Evolutionary conservation across 2,797 vertebrate species (phyloP).

Genomic region (Varecia variegata): DNA sequence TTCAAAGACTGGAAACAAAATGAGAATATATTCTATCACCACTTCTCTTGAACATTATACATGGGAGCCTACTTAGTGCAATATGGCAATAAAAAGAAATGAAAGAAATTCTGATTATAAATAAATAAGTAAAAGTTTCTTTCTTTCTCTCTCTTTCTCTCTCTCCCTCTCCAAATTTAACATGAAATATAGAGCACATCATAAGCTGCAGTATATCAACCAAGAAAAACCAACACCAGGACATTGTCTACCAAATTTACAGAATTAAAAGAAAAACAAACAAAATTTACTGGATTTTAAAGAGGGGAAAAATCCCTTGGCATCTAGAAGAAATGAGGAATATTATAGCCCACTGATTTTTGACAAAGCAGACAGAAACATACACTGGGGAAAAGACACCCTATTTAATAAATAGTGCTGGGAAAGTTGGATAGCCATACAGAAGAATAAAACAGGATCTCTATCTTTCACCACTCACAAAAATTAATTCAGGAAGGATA

Average conservation of each 20-base stretch:
- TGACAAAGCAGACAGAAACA: no score
- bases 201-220: background rate
- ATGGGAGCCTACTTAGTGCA: background rate
- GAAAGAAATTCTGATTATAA: background rate
- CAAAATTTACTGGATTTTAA: background rate
- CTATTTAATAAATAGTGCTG: no score
- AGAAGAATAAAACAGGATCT: no score
- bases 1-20: background rate
- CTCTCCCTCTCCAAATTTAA: background rate
- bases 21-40: background rate
- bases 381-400: no score
- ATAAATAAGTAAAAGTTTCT: background rate
- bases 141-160: no score
- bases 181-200: background rate
- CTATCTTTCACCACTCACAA: no score
- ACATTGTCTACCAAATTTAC: background rate
- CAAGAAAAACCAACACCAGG: background rate
- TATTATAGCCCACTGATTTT: background rate
- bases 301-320: background rate
- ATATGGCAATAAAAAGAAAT: background rate
- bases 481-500: no score
- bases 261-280: background rate
- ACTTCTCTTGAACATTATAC: background rate
- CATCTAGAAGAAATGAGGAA: background rate
- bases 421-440: no score